Base-by-base conservation (phyloP, 92 coral and sea anemone species). In the Nematostella vectensis region DNA sequence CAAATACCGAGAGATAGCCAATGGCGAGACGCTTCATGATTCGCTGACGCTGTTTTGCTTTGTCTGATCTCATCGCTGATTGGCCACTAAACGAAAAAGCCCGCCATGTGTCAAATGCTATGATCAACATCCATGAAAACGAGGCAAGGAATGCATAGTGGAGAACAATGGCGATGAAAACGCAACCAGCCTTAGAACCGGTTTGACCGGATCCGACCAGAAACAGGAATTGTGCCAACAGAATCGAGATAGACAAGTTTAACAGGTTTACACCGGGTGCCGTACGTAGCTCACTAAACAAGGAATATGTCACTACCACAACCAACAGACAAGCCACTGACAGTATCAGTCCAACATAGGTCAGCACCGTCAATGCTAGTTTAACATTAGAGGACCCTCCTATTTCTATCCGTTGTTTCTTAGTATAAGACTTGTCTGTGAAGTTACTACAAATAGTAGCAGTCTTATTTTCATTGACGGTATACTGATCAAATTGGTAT, bases 51-150 rank as follows among this genome's bases (percentile, higher is more conserved):
- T 29, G 23, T 13, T 56, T 43, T 31, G 13, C 61, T 36, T 57
- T 65, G 37, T 56, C 60, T 0, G 9, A 16, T 48, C 44, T 27
- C 12, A 52, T 26, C 13, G 30, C 62, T 40, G 48, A 27, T 22
- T 40, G 26, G 22, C 51, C 36, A 48, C 51, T 31, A 2, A 31
- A 26, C 1, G 87, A 77, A 29, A 84, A 79, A 29, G 69, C 65
- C 47, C 42, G 33, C 77, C 87, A 84, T 2, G 83, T 84, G 55
- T 63, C 70, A 48, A 74, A 68, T n/a, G 87, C 87, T 25, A 84
- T 79, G 17, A 79, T 39, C 9, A 80, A 64, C 83, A 79, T 74
- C 79, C 87, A 74, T 6, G 56, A 65, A 59, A 84, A 75, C 19
- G 80, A 84, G 17, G 72, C 76, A 25, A 84, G 56, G 29, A 70